Conservation (phyloP, 2,113 vertebrate genomes). For the Gila orcuttii region DNA sequence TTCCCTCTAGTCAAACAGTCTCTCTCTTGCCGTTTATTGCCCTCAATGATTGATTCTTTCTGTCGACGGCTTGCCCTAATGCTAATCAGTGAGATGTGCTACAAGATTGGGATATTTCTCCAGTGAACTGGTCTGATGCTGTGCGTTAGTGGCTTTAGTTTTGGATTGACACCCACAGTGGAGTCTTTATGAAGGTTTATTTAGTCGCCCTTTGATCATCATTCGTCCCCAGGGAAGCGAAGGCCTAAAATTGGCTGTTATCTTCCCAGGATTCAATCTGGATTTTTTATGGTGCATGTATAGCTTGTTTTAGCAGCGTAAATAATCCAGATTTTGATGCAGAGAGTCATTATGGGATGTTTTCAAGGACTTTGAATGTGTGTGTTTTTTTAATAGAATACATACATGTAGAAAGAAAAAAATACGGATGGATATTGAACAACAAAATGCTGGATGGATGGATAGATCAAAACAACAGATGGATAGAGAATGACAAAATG, state of each 20-base stretch:
- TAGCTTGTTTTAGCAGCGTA: not conserved
- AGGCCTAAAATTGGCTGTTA: conserved; percentile 12
- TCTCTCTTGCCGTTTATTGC: conserved; percentile 7
- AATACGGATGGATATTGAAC: no score
- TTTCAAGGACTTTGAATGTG: not conserved
- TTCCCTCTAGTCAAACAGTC: not conserved
- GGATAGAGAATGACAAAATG: no score
- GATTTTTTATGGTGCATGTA: not conserved
- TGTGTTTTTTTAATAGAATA: not conserved
- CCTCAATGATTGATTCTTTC: not conserved
- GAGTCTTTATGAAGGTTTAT: conserved; percentile 21
- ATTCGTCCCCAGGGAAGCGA: not conserved
- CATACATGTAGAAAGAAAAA: no score
- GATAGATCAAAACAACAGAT: no score
- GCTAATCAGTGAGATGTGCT: conserved; percentile 27
- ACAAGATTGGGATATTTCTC: conserved; percentile 1
- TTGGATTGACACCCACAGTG: conserved; percentile 3
- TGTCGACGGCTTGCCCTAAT: not conserved
- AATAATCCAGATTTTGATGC: not conserved
- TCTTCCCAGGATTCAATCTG: conserved; percentile 9
- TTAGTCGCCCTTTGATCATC: conserved; percentile 51
- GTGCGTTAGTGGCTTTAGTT: conserved; percentile 23
- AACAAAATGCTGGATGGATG: no score
- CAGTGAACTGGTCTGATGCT: not conserved
- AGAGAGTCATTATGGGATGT: not conserved